These are phyloP conservation scores for Rhinichthys osculus DNA, from an alignment of 2,797 vertebrate genomes.

Conservation along the genomic window DNA sequence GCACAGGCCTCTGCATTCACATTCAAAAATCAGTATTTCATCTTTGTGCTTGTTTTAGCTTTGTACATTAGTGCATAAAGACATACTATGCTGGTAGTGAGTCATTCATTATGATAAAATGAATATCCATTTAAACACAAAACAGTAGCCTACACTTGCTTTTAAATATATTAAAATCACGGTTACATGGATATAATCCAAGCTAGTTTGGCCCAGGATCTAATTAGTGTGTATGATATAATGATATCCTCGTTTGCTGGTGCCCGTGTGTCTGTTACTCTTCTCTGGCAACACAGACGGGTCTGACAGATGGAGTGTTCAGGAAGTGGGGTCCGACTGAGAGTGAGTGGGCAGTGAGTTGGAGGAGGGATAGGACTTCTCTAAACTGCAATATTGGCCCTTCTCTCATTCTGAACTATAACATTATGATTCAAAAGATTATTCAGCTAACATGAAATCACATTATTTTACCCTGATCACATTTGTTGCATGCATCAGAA, in stretches of 20 bases:
- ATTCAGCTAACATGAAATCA: background rate
- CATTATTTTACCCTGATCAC: background rate
- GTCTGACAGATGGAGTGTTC: conserved; percentile 56
- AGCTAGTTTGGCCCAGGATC: conserved; percentile 33
- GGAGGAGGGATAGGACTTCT: conserved; percentile 32
- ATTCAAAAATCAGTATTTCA: conserved; percentile 53
- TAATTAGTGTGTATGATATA: conserved; percentile 36
- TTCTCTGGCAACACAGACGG: conserved; percentile 51
- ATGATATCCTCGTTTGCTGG: conserved; percentile 34
- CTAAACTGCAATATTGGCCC: conserved; percentile 31
- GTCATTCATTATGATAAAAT: conserved; percentile 29
- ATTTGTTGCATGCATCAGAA: background rate
- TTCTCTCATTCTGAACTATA: conserved; percentile 20
- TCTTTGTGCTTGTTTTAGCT: conserved; percentile 54
- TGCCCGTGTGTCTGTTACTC: conserved; percentile 43
- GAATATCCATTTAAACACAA: conserved; percentile 25
- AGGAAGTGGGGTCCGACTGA: conserved; percentile 45
- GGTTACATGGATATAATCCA: conserved; percentile 11
- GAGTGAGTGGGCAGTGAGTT: conserved; percentile 41
- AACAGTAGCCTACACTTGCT: conserved; percentile 7
- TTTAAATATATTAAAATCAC: conserved; percentile 23
- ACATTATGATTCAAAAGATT: background rate
- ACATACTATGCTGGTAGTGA: conserved; percentile 54
- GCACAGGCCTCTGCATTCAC: conserved; percentile 46
- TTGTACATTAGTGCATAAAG: conserved; percentile 54